Conservation (phyloP, 2,888 invertebrate species). For the Spatulosminthurus flaviceps region DNA sequence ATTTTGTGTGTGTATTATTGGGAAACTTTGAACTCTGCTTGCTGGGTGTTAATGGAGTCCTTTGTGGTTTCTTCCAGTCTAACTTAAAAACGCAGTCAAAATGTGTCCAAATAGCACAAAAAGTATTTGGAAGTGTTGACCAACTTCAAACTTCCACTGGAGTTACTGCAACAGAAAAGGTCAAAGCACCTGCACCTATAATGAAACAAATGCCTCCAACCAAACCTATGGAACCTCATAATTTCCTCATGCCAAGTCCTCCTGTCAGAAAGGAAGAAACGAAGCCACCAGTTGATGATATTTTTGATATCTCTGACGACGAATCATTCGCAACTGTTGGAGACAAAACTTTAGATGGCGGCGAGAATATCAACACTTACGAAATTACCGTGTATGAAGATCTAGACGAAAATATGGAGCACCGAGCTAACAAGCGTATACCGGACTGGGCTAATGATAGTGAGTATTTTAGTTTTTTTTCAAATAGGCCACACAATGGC, state of each 20-base stretch:
- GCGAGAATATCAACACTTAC: constrained; percentile 49
- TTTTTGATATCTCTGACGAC: neutral
- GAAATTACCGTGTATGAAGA: constrained; percentile 60
- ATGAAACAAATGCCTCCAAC: neutral
- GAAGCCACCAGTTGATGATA: neutral
- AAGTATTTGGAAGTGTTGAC: neutral
- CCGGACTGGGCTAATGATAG: constrained; percentile 58
- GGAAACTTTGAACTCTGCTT: no score
- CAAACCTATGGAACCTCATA: neutral
- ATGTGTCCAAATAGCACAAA: neutral
- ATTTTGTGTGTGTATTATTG: no score
- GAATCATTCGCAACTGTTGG: constrained; percentile 20
- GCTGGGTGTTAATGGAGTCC: no score
- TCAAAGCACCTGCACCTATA: neutral
- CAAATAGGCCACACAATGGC: no score
- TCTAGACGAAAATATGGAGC: constrained; percentile 58
- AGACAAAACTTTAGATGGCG: constrained; percentile 16
- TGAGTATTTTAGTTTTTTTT: constrained; percentile 49
- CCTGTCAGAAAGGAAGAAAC: neutral
- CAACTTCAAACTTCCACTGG: neutral
- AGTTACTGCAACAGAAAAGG: neutral
- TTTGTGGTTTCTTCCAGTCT: no score
- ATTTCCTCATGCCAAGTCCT: neutral
- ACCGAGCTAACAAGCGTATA: constrained; percentile 57
- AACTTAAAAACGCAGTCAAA: no score